Conservation (phyloP, 2,888 invertebrate species). For the Eristalis arbustorum region DNA sequence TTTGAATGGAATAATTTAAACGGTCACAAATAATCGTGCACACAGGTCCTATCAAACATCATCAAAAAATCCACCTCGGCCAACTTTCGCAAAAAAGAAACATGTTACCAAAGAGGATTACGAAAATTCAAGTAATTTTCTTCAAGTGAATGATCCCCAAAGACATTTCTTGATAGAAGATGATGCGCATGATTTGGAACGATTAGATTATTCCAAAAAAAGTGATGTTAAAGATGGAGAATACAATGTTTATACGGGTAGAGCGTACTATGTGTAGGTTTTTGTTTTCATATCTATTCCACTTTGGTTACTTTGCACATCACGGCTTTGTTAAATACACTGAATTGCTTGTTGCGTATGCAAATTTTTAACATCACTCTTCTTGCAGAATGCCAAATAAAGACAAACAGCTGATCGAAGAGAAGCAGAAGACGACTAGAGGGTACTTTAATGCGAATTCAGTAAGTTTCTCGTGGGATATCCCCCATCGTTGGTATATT, state of each 20-base stretch:
- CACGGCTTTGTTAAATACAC: background rate
- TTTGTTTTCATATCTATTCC: background rate
- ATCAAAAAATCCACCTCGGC: conserved; percentile 71
- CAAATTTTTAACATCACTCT: background rate
- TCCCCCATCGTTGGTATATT: background rate
- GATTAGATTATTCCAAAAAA: conserved; percentile 66
- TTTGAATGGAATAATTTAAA: background rate
- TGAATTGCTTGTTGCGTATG: background rate
- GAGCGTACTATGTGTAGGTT: conserved; percentile 73
- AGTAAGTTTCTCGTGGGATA: conserved; percentile 9
- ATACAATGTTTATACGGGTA: conserved; percentile 73
- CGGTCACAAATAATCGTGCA: background rate
- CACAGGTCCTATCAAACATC: conserved; percentile 72
- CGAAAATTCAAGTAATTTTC: conserved; percentile 62
- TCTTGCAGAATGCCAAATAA: conserved; percentile 71
- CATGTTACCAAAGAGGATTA: conserved; percentile 72
- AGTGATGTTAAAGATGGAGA: conserved; percentile 55
- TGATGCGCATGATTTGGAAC: conserved; percentile 75
- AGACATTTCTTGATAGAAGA: conserved; percentile 73
- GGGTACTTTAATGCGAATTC: conserved; percentile 53
- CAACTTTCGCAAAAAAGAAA: conserved; percentile 63
- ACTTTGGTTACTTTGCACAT: too few species aligned
- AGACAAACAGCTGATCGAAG: conserved; percentile 65
- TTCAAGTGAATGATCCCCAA: conserved; percentile 71
- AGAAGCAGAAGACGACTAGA: conserved; percentile 69